A percentile compares a stretch with the other conserved stretches of the same genome.
phyloP scores from a whole-genome alignment of 1,140 invertebrate species.

The Drosophila elegans region DNA sequence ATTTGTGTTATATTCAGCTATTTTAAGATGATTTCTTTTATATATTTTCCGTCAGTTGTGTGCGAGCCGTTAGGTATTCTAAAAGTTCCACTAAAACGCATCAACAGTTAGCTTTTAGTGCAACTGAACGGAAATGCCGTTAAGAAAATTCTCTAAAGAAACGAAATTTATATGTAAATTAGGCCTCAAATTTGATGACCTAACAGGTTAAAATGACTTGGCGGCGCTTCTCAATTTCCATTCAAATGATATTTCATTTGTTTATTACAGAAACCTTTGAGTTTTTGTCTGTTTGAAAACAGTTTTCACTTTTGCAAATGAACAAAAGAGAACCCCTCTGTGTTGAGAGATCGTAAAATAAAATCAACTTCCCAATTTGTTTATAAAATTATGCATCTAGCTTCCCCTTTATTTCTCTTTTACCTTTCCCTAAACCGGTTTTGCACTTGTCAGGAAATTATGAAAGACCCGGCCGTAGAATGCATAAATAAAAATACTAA shows the following conservation, averaged over 20 bases:
- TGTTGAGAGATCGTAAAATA: constrained; percentile 50
- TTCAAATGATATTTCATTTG: constrained; percentile 47
- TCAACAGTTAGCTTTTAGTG: constrained; percentile 35
- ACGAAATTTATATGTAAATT: constrained; percentile 38
- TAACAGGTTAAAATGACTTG: constrained; percentile 26
- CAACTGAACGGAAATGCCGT: constrained; percentile 31
- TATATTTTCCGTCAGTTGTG: constrained; percentile 40
- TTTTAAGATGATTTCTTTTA: constrained; percentile 40
- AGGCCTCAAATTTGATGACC: constrained; percentile 38
- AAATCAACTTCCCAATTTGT: constrained; percentile 36
- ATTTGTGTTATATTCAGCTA: constrained; percentile 17
- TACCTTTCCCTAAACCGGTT: constrained; percentile 60
- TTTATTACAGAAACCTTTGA: constrained; percentile 28
- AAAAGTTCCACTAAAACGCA: constrained; percentile 8
- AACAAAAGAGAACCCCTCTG: constrained; percentile 43
- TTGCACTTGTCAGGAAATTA: constrained; percentile 64
- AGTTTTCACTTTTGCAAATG: constrained; percentile 74
- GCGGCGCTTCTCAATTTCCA: constrained; percentile 32
- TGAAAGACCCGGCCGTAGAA: constrained; percentile 67
- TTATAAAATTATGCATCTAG: constrained; percentile 53
- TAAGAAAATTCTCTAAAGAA: constrained; percentile 43
- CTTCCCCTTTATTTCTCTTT: constrained; percentile 5
- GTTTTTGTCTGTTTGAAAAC: constrained; percentile 40
- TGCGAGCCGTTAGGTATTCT: constrained; percentile 38
- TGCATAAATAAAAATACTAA: constrained; percentile 65